These are phyloP conservation scores for Carcharodon carcharias DNA, from an alignment of 2,797 vertebrate species.

Conservation along the genomic window DNA sequence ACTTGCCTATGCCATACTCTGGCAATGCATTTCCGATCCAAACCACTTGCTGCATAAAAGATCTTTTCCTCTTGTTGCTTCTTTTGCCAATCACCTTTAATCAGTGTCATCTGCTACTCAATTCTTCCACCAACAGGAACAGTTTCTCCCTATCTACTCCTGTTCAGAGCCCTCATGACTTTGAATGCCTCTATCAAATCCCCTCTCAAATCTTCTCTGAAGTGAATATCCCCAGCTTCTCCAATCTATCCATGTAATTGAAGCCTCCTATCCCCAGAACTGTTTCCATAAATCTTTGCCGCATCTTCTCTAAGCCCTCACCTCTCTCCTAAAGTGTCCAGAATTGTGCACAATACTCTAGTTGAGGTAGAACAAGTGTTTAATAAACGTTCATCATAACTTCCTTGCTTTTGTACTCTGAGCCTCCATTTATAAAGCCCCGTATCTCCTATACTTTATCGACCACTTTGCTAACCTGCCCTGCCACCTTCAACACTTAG, in stretches of 20 bases:
- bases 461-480: too few relatives aligned
- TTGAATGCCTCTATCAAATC: neutral
- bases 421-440: neutral
- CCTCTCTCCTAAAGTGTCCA: neutral
- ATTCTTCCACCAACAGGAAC: neutral
- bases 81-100: neutral
- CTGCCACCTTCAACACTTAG: too few relatives aligned
- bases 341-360: neutral
- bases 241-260: neutral
- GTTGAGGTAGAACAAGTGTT: neutral
- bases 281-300: neutral
- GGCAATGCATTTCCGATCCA: neutral
- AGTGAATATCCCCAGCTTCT: neutral
- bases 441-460: neutral
- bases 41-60: neutral
- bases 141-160: neutral
- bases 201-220: neutral
- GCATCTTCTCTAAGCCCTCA: neutral
- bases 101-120: too few relatives aligned
- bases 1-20: neutral
- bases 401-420: neutral
- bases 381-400: neutral
- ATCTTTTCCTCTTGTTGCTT: neutral
- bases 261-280: neutral
- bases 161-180: neutral